Evolutionary conservation across 2,888 invertebrate species (phyloP), one percentile per base, ranked within the genome.

Genomic region (Drosophila flavopinicola): DNA sequence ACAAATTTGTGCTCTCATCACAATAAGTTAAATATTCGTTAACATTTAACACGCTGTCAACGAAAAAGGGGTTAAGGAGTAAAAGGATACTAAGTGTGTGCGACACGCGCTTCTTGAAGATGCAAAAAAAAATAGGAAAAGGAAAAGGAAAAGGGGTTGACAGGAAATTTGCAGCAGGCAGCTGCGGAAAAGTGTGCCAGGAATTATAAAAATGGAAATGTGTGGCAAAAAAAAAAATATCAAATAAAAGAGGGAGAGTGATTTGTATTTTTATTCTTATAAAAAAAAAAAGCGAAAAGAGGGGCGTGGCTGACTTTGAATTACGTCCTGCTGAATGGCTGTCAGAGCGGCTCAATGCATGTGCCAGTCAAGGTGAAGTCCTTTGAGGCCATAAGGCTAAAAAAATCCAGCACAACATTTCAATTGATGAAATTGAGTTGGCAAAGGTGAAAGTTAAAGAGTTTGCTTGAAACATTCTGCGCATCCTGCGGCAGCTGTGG

Each of bases 71-170:
- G 17, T 29, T 30, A 54, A 15, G 10, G 20, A 6, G 27, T 2
- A n/a, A 27, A 6, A 13, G 13, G 35, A 25, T 9, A 47, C 32
- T 65, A 9, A 79, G 85, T 83, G 89, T 86, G 88, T 47, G 52
- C 45, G 87, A 69, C 88, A 88, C 88, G 86, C 87, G 88, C 63
- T 63, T 83, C 75, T 77, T 77, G 35, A 75, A 67, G 80, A 80
- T 75, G 68, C 71, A 64, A 67, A 66, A 63, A 52, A 72, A 53
- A 39, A 48, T 27, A 24, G 25, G 37, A 24, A 56, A 66, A 57
- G 59, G 72, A n/a, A n/a, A n/a, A n/a, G 68, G 66, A 59, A 24
- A 17, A 48, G 39, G 52, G 52, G 52, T 63, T 69, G 72, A 65
- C 64, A 61, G 60, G 51, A 66, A 54, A 66, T 58, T 52, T 41